Conservation (phyloP, 2,797 vertebrate genomes). For the Falco columbarius region DNA sequence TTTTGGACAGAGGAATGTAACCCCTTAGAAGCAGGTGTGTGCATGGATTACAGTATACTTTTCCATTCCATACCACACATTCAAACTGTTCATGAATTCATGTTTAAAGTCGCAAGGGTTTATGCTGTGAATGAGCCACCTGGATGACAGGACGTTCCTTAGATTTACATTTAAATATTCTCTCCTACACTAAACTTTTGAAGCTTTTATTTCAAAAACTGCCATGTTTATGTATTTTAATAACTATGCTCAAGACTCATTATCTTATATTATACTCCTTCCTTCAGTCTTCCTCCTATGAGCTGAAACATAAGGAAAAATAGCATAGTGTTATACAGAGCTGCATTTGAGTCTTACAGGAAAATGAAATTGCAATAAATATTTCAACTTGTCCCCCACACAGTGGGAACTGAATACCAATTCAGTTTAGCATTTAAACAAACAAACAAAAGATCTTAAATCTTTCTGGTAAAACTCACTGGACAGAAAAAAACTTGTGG, state of each 20-base stretch:
- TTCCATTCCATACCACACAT: background rate
- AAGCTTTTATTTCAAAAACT: background rate
- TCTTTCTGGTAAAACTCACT: background rate
- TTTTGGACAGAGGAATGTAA: background rate
- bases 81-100: background rate
- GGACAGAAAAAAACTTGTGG: background rate
- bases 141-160: background rate
- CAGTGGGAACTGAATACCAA: background rate
- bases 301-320: conserved; percentile 4
- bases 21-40: background rate
- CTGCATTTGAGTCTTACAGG: background rate
- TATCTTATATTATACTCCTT: background rate
- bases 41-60: background rate
- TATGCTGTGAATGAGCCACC: background rate
- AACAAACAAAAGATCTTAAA: background rate
- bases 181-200: background rate
- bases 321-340: background rate
- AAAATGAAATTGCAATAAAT: background rate
- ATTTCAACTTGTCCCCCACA: background rate
- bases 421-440: background rate
- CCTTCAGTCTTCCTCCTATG: conserved; percentile 13
- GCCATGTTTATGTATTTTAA: background rate
- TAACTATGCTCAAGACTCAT: background rate
- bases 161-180: background rate
- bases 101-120: background rate